Conservation (phyloP, 2,797 vertebrate genomes). For the Hipposideros larvatus region DNA sequence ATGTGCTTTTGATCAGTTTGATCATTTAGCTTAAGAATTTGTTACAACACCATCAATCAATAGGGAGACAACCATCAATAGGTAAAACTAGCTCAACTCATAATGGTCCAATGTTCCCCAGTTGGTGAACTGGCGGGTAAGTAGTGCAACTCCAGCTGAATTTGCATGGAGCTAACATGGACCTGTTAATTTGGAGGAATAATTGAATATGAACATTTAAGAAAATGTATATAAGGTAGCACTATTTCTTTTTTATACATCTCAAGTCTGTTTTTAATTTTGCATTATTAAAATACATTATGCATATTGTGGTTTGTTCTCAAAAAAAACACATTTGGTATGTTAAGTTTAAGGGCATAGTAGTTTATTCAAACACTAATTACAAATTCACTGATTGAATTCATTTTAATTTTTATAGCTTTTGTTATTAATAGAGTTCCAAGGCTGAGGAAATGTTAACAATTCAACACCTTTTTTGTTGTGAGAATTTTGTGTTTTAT, state of each 20-base stretch:
- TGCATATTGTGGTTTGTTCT: not conserved
- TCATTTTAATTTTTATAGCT: conserved; percentile 10
- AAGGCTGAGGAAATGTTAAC: conserved; percentile 15
- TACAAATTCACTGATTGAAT: conserved; percentile 37
- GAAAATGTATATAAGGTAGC: not conserved
- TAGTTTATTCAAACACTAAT: conserved; percentile 15
- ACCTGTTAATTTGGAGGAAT: not conserved
- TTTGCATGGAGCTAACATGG: not conserved
- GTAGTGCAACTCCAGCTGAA: not conserved
- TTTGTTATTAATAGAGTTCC: not conserved
- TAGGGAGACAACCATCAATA: not conserved
- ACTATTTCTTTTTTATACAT: not conserved
- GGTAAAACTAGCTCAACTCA: not conserved
- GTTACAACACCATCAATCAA: not conserved
- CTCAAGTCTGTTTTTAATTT: not conserved
- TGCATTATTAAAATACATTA: not conserved
- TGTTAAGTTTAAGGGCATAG: not conserved
- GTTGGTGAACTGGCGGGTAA: not conserved
- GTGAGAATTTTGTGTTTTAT: conserved; percentile 28
- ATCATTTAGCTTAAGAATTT: not conserved
- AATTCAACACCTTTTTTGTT: not conserved
- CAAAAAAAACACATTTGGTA: conserved; percentile 15
- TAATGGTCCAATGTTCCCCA: not conserved
- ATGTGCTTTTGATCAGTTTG: not conserved
- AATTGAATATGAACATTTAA: not conserved